Conservation (phyloP, 2,888 invertebrate species). For the Lasioglossum morio region DNA sequence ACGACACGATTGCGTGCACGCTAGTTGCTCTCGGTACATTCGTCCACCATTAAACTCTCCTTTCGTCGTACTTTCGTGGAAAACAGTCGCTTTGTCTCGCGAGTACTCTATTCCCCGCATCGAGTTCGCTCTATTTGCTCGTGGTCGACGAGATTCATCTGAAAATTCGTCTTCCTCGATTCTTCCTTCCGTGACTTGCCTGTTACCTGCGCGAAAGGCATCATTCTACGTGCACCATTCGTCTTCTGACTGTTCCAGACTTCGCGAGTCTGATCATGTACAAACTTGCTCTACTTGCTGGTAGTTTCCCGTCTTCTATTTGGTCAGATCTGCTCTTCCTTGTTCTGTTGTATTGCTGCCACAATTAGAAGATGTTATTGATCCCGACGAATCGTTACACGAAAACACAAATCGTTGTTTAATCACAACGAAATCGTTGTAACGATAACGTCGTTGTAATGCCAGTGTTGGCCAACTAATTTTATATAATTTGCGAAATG, state of each 20-base stretch:
- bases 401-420: neutral
- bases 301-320: neutral
- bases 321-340: neutral
- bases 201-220: neutral
- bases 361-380: neutral
- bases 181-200: neutral
- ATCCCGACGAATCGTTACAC: neutral
- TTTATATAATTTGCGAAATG: neutral
- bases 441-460: neutral
- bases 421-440: neutral
- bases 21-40: neutral
- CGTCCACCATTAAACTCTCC: neutral
- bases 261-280: conserved; percentile 4
- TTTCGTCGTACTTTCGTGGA: neutral
- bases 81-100: neutral
- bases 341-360: neutral
- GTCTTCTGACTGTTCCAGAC: conserved; percentile 5
- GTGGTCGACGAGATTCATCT: neutral
- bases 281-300: neutral
- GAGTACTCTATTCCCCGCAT: neutral
- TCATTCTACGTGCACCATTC: neutral
- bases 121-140: neutral
- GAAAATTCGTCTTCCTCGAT: conserved; percentile 1
- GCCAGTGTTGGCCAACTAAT: neutral
- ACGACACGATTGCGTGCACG: neutral